Conservation (phyloP, 2,888 invertebrate genomes). For the Hermaeophaga mercurialis region DNA sequence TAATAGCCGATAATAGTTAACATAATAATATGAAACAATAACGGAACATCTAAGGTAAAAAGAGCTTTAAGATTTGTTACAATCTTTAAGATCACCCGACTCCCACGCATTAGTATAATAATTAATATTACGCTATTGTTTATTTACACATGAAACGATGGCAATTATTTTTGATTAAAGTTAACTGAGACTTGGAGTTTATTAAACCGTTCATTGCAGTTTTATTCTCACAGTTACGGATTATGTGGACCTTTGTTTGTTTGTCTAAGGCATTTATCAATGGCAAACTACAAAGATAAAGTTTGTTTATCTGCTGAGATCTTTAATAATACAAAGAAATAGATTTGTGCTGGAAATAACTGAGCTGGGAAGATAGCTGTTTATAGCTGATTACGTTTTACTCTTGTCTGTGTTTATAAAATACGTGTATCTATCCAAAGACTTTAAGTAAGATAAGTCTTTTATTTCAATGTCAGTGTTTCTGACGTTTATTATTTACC, state of each 20-base stretch:
- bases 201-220: constrained; percentile 1
- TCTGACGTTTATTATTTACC: too few relatives aligned
- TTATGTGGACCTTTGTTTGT: constrained; percentile 1
- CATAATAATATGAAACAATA: too few relatives aligned
- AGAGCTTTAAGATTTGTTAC: too few relatives aligned
- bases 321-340: neutral
- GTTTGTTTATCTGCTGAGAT: constrained; percentile 2
- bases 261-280: neutral
- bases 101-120: constrained; percentile 36
- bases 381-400: too few relatives aligned
- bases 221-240: neutral
- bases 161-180: constrained; percentile 12
- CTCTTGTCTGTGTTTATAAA: too few relatives aligned
- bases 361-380: neutral
- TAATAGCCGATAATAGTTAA: too few relatives aligned
- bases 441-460: too few relatives aligned
- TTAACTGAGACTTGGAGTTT: neutral
- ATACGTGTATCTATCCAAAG: too few relatives aligned
- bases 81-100: too few relatives aligned
- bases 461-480: too few relatives aligned
- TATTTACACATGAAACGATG: constrained; percentile 33
- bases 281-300: constrained; percentile 1
- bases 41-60: too few relatives aligned
- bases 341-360: neutral
- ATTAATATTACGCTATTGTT: constrained; percentile 43